A percentile compares a stretch with the other conserved stretches of the same genome.
Evolutionary conservation across 2,888 invertebrate species (phyloP).

Genomic region (Athalia cordata): DNA sequence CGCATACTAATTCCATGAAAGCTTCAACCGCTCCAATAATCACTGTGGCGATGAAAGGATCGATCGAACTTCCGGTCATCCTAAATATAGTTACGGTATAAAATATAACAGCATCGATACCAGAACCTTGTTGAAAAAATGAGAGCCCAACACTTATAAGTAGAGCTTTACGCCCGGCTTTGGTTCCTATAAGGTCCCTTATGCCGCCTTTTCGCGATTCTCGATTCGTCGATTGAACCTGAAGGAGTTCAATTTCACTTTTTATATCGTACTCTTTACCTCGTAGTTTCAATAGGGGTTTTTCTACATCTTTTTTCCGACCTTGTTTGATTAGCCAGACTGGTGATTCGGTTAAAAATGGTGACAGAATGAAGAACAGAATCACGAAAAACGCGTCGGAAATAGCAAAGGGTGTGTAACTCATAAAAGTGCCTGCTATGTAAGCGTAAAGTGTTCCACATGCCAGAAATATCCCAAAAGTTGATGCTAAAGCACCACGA

Average conservation of each 20-base stretch:
- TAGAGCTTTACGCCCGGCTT: constrained; percentile 73
- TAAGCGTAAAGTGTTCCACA: constrained; percentile 75
- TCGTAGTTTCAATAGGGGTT: constrained; percentile 57
- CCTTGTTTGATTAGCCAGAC: constrained; percentile 64
- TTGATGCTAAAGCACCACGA: constrained; percentile 75
- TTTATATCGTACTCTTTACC: constrained; percentile 60
- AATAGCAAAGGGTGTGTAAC: constrained; percentile 72
- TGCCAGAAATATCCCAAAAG: constrained; percentile 73
- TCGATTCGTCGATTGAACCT: constrained; percentile 61
- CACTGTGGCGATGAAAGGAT: constrained; percentile 73
- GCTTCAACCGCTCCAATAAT: constrained; percentile 75
- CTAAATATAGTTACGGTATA: constrained; percentile 72
- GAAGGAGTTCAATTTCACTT: constrained; percentile 59
- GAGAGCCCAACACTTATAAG: constrained; percentile 74
- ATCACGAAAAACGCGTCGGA: constrained; percentile 69
- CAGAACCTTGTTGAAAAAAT: constrained; percentile 75
- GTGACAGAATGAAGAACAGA: constrained; percentile 67
- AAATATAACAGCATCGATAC: constrained; percentile 73
- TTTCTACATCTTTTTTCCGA: constrained; percentile 56
- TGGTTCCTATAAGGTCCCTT: constrained; percentile 63
- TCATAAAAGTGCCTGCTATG: constrained; percentile 70
- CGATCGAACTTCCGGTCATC: constrained; percentile 69
- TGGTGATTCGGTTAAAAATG: constrained; percentile 66
- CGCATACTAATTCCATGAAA: constrained; percentile 67
- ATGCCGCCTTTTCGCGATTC: constrained; percentile 63